These are phyloP conservation scores for Tautogolabrus adspersus DNA, from an alignment of 2,113 vertebrate species.

Conservation along the genomic window DNA sequence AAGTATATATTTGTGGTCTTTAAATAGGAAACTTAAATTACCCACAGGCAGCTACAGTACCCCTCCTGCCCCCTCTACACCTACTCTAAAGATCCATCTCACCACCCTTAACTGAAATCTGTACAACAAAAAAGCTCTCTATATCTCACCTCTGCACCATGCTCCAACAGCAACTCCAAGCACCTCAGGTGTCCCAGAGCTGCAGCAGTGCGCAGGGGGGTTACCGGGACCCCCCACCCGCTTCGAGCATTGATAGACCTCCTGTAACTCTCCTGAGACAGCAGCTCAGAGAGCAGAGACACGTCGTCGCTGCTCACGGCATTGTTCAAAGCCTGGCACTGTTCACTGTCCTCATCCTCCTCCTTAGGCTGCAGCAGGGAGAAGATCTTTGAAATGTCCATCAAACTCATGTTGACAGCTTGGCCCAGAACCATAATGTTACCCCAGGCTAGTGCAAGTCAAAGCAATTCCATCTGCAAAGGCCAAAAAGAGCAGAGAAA, in stretches of 20 bases:
- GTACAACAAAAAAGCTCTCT: background rate
- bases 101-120: background rate
- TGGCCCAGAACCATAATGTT: constrained; percentile 71
- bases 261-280: constrained; percentile 87
- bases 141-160: constrained; percentile 86
- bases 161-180: constrained; percentile 87
- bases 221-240: constrained; percentile 92
- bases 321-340: constrained; percentile 85
- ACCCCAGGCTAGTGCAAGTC: constrained; percentile 53
- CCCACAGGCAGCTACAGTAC: background rate
- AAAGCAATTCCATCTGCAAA: constrained; percentile 64
- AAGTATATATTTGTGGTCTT: background rate
- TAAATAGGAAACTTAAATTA: background rate
- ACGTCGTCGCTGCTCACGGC: constrained; percentile 85
- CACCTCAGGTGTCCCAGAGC: constrained; percentile 86
- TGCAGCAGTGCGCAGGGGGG: constrained; percentile 90
- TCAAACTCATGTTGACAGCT: constrained; percentile 87
- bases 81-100: constrained; percentile 6
- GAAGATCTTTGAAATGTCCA: constrained; percentile 96
- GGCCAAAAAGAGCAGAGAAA: constrained; percentile 8
- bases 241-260: constrained; percentile 87
- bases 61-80: background rate
- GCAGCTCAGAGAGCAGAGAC: constrained; percentile 81
- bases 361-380: constrained; percentile 91
- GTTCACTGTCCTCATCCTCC: constrained; percentile 79